Conservation (phyloP, 2,888 invertebrate species). For the Drosophila ustulata region DNA sequence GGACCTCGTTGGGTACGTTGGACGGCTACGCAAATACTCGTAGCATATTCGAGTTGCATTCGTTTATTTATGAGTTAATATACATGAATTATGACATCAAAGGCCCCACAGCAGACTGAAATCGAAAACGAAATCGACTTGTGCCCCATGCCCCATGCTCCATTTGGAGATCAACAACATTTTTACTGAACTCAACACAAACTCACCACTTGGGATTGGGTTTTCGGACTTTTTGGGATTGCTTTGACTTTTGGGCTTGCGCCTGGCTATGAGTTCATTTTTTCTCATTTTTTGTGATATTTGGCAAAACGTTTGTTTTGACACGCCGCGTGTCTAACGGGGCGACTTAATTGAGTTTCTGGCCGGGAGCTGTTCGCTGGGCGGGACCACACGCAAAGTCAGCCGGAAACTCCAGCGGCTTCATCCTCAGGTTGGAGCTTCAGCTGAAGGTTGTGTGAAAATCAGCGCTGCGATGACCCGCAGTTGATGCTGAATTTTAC, state of each 20-base stretch:
- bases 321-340: conserved; percentile 77
- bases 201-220: conserved; percentile 10
- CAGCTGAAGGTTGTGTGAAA: conserved; percentile 71
- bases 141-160: conserved; percentile 30
- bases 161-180: conserved; percentile 26
- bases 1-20: conserved; percentile 1
- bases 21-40: conserved; percentile 36
- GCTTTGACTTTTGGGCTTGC: conserved; percentile 6
- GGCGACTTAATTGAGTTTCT: conserved; percentile 78
- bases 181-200: conserved; percentile 33
- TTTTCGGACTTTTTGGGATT: conserved; percentile 3
- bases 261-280: conserved; percentile 6
- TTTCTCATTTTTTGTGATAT: conserved; percentile 30
- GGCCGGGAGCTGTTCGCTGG: conserved; percentile 56
- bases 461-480: conserved; percentile 38
- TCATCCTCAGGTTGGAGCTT: conserved; percentile 25
- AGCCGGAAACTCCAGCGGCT: conserved; percentile 53
- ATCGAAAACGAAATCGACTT: conserved; percentile 65
- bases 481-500: conserved; percentile 40
- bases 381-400: conserved; percentile 70
- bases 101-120: conserved; percentile 75
- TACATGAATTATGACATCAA: conserved; percentile 84
- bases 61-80: conserved; percentile 84
- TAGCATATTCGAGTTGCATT: conserved; percentile 74
- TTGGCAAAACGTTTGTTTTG: conserved; percentile 77